These are phyloP conservation scores for Branchellion lobata DNA, from an alignment of 2,888 invertebrate genomes.

Conservation along the genomic window DNA sequence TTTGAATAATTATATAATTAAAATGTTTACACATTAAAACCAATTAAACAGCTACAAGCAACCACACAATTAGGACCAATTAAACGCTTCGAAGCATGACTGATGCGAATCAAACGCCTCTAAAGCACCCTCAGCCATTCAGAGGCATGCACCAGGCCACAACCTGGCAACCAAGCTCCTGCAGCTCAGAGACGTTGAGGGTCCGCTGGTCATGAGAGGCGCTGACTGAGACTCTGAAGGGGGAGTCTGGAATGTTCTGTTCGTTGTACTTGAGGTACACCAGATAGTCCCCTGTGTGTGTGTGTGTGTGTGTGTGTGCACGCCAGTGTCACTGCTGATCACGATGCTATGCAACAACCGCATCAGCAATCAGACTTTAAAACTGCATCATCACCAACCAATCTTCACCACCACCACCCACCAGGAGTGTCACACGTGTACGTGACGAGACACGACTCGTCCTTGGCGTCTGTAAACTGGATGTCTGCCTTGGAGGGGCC, in stretches of 20 bases:
- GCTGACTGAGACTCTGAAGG: constrained; percentile 87
- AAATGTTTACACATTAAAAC: no score
- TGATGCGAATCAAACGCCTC: no score
- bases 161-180: constrained; percentile 60
- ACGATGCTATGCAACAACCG: no score
- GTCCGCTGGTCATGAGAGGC: constrained; percentile 91
- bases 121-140: no score
- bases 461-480: constrained; percentile 80
- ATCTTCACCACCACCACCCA: constrained; percentile 61
- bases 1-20: constrained; percentile 17
- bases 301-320: background rate
- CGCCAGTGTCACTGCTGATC: no score
- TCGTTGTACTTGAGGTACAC: constrained; percentile 96
- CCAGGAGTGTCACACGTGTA: constrained; percentile 91
- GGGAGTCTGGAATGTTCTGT: constrained; percentile 95
- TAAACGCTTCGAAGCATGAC: no score
- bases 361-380: no score
- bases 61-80: no score
- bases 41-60: no score
- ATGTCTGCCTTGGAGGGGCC: constrained; percentile 89
- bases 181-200: constrained; percentile 64
- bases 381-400: background rate
- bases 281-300: constrained; percentile 80
- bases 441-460: constrained; percentile 92
- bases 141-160: no score